A percentile compares a stretch with the other conserved stretches of the same genome.
Conservation (phyloP, 2,797 vertebrate species). For the Typhlichthys subterraneus region DNA sequence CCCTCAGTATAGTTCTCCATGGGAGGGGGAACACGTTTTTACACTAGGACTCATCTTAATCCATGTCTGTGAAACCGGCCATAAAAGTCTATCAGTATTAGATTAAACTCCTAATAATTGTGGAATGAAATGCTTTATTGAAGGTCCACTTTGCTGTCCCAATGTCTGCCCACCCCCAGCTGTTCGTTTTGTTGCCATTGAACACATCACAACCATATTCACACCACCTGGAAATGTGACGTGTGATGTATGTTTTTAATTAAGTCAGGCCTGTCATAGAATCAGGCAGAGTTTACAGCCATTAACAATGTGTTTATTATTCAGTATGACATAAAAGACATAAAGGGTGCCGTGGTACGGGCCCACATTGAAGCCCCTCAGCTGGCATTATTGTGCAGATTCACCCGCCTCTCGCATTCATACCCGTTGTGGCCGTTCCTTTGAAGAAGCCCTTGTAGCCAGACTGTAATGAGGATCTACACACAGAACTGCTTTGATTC, state of each 20-base stretch:
- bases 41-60: no score
- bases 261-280: not conserved
- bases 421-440: constrained; percentile 41
- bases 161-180: no score
- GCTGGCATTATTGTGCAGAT: constrained; percentile 79
- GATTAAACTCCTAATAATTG: no score
- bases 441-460: constrained; percentile 71
- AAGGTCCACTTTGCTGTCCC: no score
- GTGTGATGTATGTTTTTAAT: not conserved
- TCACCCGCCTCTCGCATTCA: constrained; percentile 52
- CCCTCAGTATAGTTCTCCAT: no score
- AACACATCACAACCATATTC: no score
- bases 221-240: no score
- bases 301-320: constrained; percentile 14
- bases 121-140: not conserved
- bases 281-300: not conserved
- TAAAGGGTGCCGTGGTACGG: not conserved
- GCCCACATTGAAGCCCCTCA: constrained; percentile 15
- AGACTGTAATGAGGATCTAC: constrained; percentile 46
- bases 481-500: constrained; percentile 66
- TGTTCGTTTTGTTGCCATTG: no score
- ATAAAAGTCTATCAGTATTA: no score
- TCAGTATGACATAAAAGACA: constrained; percentile 36
- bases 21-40: no score
- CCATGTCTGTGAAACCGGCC: no score